Conservation (phyloP, 1,140 invertebrate species). For the Drosophila arawakana region DNA sequence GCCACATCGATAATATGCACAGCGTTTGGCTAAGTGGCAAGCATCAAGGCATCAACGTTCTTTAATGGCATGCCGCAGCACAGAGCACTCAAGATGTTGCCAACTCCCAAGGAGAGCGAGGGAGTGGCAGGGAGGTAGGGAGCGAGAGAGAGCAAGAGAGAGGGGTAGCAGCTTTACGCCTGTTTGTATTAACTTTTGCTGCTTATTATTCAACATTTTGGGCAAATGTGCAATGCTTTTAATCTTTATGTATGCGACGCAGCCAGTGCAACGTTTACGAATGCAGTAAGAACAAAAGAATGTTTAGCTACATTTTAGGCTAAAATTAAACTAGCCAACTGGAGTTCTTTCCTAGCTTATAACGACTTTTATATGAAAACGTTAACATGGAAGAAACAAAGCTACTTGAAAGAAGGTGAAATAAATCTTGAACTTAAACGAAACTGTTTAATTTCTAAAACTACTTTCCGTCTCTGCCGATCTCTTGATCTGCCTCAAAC, state of each 20-base stretch:
- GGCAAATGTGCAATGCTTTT: not conserved
- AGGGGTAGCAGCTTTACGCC: not conserved
- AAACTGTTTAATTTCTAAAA: too few species aligned
- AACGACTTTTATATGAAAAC: too few species aligned
- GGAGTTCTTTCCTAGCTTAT: too few species aligned
- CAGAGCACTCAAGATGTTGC: constrained; percentile 46
- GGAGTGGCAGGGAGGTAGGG: not conserved
- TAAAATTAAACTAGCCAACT: too few species aligned
- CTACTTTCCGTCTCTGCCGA: not conserved
- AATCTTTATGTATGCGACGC: not conserved
- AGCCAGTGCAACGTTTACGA: not conserved
- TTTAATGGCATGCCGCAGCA: constrained; percentile 49
- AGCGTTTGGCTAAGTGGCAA: constrained; percentile 42
- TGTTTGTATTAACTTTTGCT: constrained; percentile 19
- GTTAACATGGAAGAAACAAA: too few species aligned
- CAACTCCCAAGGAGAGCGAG: constrained; percentile 16
- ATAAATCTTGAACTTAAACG: too few species aligned
- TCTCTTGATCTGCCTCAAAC: not conserved
- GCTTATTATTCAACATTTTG: not conserved
- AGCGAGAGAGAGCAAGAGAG: too few species aligned
- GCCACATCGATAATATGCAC: constrained; percentile 49
- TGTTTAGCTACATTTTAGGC: too few species aligned
- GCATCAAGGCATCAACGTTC: constrained; percentile 34
- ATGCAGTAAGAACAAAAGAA: too few species aligned
- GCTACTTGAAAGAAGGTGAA: too few species aligned